Base-by-base conservation (phyloP, 2,113 vertebrate species). In the Clinocottus analis region DNA sequence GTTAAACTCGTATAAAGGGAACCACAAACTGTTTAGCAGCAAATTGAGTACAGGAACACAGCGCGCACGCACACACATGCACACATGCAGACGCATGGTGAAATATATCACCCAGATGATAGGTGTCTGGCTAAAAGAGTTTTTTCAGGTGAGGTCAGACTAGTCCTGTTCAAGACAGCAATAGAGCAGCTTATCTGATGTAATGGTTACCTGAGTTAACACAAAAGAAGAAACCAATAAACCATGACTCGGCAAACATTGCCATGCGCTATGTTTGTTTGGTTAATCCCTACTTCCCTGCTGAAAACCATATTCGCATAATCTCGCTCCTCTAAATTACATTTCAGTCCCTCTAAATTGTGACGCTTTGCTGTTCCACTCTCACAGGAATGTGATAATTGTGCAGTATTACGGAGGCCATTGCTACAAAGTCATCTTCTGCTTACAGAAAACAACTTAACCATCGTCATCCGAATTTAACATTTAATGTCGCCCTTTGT, bases 211-310 rank as follows among this genome's bases (percentile, higher is more conserved):
- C 13, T 45, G 41, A 13, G 39, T 41, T 41, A 13, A 41, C 39
- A 41, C 39, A 41, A 37, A 53, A 12, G 19, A 76, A 17, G 53
- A 76, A 58, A 25, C 41, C 17, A 58, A 25, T 43, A 2, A 23
- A 69, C 9, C n/a, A 56, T 64, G 73, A 80, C 67, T 8, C 5
- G 1, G 49, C 67, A 72, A 27, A 41, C 1, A 74, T 10, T 29
- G 5, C 19, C 25, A 11, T 16, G 29, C 23, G 11, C 60, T 53
- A 0, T 11, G 13, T 60, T 43, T 12, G 41, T 29, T 66, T 45
- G 33, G 10, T 27, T 27, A 61, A 65, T 27, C 9, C n/a, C 61
- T 33, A 11, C 8, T 55, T 80, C 16, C 25, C 31, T 47, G 17
- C 13, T 65, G 13, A 45, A 33, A 65, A 7, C 10, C 17, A 39